phyloP scores from a whole-genome alignment of 2,888 invertebrate species.

The Orthonevra nobilis region DNA sequence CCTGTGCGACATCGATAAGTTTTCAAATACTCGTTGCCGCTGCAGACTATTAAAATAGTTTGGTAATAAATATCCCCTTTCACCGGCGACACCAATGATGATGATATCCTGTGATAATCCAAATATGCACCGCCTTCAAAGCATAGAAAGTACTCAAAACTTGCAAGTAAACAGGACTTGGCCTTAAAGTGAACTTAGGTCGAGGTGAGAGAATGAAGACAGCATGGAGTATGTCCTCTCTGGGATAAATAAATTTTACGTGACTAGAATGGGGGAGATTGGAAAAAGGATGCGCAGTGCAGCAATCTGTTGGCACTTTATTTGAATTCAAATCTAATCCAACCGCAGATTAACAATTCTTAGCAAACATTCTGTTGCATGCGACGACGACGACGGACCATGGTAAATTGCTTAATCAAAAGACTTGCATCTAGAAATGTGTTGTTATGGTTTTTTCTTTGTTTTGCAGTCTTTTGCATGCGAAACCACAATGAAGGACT shows the following conservation, averaged over 20 bases:
- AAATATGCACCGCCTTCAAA: neutral
- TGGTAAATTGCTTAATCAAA: constrained; percentile 64
- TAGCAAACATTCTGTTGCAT: constrained; percentile 51
- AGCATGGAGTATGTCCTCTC: no score
- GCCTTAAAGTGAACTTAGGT: constrained; percentile 26
- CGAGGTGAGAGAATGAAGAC: constrained; percentile 32
- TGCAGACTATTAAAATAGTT: constrained; percentile 64
- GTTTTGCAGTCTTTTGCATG: constrained; percentile 48
- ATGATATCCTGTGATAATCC: constrained; percentile 38
- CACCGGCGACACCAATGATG: constrained; percentile 5
- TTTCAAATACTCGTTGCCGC: constrained; percentile 21
- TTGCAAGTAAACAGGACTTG: constrained; percentile 3
- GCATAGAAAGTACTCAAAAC: constrained; percentile 13
- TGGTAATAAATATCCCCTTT: constrained; percentile 47
- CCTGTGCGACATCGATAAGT: constrained; percentile 51
- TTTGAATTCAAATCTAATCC: constrained; percentile 67
- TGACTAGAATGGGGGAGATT: constrained; percentile 34
- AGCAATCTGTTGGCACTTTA: constrained; percentile 52
- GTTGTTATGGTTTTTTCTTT: constrained; percentile 7
- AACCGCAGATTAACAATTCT: constrained; percentile 65
- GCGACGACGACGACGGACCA: constrained; percentile 29
- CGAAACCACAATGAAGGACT: constrained; percentile 44
- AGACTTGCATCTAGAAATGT: neutral
- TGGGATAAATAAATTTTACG: constrained; percentile 53
- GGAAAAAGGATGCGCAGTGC: constrained; percentile 8